A percentile compares a stretch with the other conserved stretches of the same genome.
Evolutionary conservation across 2,113 vertebrate species (phyloP).

Genomic region (Poeciliopsis prolifica): DNA sequence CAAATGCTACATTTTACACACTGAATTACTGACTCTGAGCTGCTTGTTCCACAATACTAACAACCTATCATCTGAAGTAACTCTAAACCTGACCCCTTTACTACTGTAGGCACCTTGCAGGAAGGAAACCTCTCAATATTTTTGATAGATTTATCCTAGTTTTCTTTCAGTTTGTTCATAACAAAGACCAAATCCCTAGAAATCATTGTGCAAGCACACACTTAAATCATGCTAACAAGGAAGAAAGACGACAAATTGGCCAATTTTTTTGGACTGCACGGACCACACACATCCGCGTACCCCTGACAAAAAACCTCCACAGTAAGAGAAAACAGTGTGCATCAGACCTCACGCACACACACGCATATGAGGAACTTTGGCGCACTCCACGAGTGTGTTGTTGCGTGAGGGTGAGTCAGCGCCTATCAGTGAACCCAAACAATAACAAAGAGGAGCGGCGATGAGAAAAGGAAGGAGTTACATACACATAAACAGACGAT

Average conservation of each 20-base stretch:
- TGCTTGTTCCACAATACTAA: neutral
- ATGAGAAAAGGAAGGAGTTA: conserved; percentile 51
- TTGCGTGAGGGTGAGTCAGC: conserved; percentile 55
- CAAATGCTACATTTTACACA: neutral
- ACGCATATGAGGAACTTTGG: neutral
- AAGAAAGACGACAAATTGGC: neutral
- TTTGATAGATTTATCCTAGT: neutral
- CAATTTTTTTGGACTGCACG: neutral
- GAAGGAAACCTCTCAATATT: neutral
- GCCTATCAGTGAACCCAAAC: conserved; percentile 58
- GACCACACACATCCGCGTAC: conserved; percentile 28
- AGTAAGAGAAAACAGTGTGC: conserved; percentile 14
- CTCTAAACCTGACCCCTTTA: neutral
- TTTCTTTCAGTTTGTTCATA: neutral
- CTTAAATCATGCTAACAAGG: conserved; percentile 13
- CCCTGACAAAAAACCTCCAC: conserved; percentile 1
- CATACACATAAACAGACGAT: conserved; percentile 18
- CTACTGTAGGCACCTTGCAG: neutral
- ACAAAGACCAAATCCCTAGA: conserved; percentile 7
- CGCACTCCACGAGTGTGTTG: conserved; percentile 13
- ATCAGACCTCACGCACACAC: conserved; percentile 52
- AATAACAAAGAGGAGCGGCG: conserved; percentile 55
- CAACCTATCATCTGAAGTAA: neutral
- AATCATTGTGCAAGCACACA: conserved; percentile 9
- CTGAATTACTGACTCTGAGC: neutral